phyloP scores from a whole-genome alignment of 2,888 invertebrate species.

The Epinotia nisella region DNA sequence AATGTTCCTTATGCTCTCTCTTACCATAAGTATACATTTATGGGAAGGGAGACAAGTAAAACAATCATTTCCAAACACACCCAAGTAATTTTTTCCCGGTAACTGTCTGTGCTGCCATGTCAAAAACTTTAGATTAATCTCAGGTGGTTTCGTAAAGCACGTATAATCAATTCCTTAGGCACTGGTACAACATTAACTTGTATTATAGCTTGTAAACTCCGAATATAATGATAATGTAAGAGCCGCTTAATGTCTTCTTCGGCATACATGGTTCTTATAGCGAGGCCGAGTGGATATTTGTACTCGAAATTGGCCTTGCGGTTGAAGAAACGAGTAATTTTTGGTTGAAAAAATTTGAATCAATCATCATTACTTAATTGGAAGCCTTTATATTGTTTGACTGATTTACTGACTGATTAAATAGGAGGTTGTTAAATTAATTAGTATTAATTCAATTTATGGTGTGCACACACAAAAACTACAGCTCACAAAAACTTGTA shows the following conservation, averaged over 20 bases:
- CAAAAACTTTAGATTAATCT: constrained; percentile 36
- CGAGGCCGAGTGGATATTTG: constrained; percentile 23
- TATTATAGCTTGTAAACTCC: constrained; percentile 48
- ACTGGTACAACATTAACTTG: constrained; percentile 40
- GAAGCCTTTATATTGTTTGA: constrained; percentile 41
- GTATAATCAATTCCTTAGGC: constrained; percentile 49
- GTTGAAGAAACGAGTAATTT: constrained; percentile 34
- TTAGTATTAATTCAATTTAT: constrained; percentile 30
- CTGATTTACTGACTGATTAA: constrained; percentile 16
- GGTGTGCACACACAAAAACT: too few relatives aligned
- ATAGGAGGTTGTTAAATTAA: constrained; percentile 28
- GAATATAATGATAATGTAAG: constrained; percentile 48
- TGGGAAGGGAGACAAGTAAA: not conserved
- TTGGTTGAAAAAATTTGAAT: constrained; percentile 43
- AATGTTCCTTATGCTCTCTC: too few relatives aligned
- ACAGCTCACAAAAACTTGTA: constrained; percentile 1
- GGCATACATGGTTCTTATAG: constrained; percentile 41
- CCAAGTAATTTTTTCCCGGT: constrained; percentile 15
- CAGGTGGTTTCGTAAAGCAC: constrained; percentile 40
- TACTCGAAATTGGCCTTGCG: constrained; percentile 46
- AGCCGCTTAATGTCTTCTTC: constrained; percentile 49
- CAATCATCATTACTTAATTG: constrained; percentile 49
- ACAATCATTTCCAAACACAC: not conserved
- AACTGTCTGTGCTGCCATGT: constrained; percentile 8
- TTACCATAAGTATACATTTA: too few relatives aligned